These are phyloP conservation scores for Alexandromys oeconomus DNA, from an alignment of 2,797 vertebrate genomes.

Conservation along the genomic window DNA sequence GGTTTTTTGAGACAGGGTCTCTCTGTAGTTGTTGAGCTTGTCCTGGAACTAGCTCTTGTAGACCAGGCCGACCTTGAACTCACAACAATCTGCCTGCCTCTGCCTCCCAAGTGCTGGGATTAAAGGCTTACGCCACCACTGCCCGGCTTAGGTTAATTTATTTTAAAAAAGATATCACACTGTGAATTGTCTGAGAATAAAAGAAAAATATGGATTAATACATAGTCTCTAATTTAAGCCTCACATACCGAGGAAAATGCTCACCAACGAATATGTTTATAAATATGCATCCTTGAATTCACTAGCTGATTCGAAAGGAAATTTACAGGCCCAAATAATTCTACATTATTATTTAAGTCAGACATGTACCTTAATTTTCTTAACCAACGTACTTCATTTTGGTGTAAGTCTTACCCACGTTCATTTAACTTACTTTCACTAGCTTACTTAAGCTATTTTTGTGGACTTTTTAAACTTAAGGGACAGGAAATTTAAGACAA, in stretches of 20 bases:
- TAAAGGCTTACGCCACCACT: too few relatives aligned
- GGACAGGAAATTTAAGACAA: background rate
- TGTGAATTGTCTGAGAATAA: constrained; percentile 8
- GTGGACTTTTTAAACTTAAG: constrained; percentile 43
- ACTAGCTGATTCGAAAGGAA: constrained; percentile 50
- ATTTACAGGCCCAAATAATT: constrained; percentile 47
- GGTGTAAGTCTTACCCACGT: background rate
- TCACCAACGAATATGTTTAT: constrained; percentile 21
- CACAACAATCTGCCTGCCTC: too few relatives aligned
- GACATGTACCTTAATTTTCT: constrained; percentile 36
- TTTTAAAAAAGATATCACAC: background rate
- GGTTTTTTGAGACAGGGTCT: too few relatives aligned
- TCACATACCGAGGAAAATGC: constrained; percentile 23
- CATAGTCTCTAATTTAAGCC: constrained; percentile 46
- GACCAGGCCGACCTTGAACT: too few relatives aligned
- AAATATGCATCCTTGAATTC: constrained; percentile 21
- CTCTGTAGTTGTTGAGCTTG: too few relatives aligned
- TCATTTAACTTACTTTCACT: constrained; percentile 34
- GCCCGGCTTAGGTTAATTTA: background rate
- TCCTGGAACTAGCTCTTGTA: too few relatives aligned
- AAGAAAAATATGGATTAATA: background rate
- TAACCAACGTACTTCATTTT: constrained; percentile 55
- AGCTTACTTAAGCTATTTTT: constrained; percentile 51
- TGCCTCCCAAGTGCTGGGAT: too few relatives aligned
- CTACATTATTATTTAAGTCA: constrained; percentile 42